Percentiles rank a stretch among this genome's conserved stretches.
These are phyloP conservation scores for Salvator merianae DNA, from an alignment of 2,113 vertebrate species.

Conservation along the genomic window DNA sequence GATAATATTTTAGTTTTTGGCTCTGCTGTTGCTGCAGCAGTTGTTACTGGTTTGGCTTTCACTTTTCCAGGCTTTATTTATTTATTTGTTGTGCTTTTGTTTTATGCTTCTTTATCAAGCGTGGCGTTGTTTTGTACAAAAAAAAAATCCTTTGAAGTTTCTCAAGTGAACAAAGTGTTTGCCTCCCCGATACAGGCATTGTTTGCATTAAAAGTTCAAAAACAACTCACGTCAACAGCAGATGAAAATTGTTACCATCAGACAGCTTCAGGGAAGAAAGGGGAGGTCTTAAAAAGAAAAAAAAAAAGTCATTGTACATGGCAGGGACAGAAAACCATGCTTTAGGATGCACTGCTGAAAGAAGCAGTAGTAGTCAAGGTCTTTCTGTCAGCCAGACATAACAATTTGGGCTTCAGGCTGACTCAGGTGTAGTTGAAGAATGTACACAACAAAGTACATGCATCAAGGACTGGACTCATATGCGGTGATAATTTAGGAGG, in stretches of 20 bases:
- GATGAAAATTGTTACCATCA: constrained; percentile 84
- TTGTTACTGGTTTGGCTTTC: constrained; percentile 60
- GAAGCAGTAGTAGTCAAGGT: constrained; percentile 37
- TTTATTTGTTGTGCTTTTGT: neutral
- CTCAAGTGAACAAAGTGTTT: constrained; percentile 80
- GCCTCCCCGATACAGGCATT: constrained; percentile 78
- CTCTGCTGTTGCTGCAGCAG: constrained; percentile 9
- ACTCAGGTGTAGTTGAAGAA: neutral
- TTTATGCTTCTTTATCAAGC: constrained; percentile 65
- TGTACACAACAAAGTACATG: no score
- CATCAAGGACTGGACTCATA: no score
- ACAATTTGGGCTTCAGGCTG: neutral
- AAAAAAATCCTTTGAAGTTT: constrained; percentile 74
- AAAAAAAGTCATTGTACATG: constrained; percentile 69
- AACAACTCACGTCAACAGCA: constrained; percentile 80
- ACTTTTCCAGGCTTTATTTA: constrained; percentile 72
- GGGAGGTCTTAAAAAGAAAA: constrained; percentile 49
- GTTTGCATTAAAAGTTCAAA: constrained; percentile 84
- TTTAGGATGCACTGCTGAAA: constrained; percentile 60
- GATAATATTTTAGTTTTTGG: neutral
- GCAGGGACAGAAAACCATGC: constrained; percentile 56
- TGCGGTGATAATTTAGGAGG: no score
- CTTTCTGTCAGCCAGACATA: neutral
- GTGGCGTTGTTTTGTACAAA: constrained; percentile 51
- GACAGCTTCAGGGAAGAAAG: constrained; percentile 70